A percentile compares a stretch with the other conserved stretches of the same genome.
phyloP scores from a whole-genome alignment of 2,888 invertebrate genomes.

The Macrosoma leucophasiata region DNA sequence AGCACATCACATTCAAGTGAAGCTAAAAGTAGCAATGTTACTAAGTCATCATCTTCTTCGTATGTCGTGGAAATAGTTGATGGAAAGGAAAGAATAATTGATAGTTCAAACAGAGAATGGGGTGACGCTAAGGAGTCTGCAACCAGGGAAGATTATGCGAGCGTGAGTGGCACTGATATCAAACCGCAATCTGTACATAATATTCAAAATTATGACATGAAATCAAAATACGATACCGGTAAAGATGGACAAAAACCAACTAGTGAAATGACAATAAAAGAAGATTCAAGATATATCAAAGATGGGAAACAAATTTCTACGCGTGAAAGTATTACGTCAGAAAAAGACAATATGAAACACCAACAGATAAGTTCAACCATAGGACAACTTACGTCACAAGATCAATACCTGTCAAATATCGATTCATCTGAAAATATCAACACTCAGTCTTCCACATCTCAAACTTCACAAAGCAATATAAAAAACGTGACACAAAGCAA shows the following conservation, averaged over 20 bases:
- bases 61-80: slow-evolving; percentile 80
- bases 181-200: slow-evolving; percentile 72
- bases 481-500: slow-evolving; percentile 23
- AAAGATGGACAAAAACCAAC: slow-evolving; percentile 66
- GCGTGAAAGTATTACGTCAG: slow-evolving; percentile 53
- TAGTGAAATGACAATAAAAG: slow-evolving; percentile 51
- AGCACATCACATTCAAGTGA: slow-evolving; percentile 66
- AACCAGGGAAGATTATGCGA: slow-evolving; percentile 70
- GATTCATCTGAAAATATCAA: slow-evolving; percentile 17
- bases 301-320: slow-evolving; percentile 59
- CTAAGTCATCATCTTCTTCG: slow-evolving; percentile 78
- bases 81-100: slow-evolving; percentile 78
- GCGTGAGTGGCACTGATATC: slow-evolving; percentile 74
- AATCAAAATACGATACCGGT: slow-evolving; percentile 73
- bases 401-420: slow-evolving; percentile 15
- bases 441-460: slow-evolving; percentile 28
- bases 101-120: slow-evolving; percentile 76
- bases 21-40: slow-evolving; percentile 69
- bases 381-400: slow-evolving; percentile 38
- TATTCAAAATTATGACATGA: slow-evolving; percentile 69
- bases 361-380: slow-evolving; percentile 48
- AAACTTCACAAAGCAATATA: slow-evolving; percentile 8
- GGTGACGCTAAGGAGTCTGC: slow-evolving; percentile 66
- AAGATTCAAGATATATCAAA: slow-evolving; percentile 58
- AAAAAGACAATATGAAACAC: slow-evolving; percentile 57